Base-by-base conservation (phyloP, 2,797 vertebrate species). In the Microchirus variegatus region DNA sequence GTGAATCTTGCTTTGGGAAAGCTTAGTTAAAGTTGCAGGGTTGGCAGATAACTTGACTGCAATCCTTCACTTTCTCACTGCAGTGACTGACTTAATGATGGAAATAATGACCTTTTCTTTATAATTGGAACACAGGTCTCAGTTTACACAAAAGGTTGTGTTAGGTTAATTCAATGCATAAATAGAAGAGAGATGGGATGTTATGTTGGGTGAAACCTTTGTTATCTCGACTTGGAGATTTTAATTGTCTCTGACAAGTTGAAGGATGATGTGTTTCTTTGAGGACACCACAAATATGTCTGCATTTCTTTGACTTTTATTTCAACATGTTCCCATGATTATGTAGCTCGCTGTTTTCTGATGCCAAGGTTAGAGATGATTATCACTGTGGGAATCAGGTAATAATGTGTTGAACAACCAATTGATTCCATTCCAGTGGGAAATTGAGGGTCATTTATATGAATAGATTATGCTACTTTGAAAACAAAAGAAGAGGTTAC, bases 401-500 rank as follows among this genome's bases (percentile, higher is more conserved):
- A 51, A 64, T 55, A 48, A 52, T 48, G 43, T 61, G 15, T 69
- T 60, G 52, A 70, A 37, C 61, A 71, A 65, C 63, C 52, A 55
- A 47, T 38, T 1, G 14, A 40, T 54, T 70, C 63, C 4, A 53
- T 70, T 47, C 50, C 62, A 67, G 41, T 41, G 41, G 53, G 66
- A 78, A 70, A 64, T 18, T 57, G 9, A 42, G 42, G 22, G 59
- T 67, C 59, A 75, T 50, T 51, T 59, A 45, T 67, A 60, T 65
- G 66, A 80, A 53, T 80, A 51, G 59, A 43, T 67, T 53, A 35
- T 49, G 61, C 35, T 43, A 35, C 35, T 56, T 46, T 40, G 16
- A 37, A 49, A 49, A 58, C 54, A 62, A 81, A 77, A 53, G 3
- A 66, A 75, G 22, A 22, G 22, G 73, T 71, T 75, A 59, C 59